phyloP scores from a whole-genome alignment of 2,113 vertebrate species.

The Heliornis fulica region DNA sequence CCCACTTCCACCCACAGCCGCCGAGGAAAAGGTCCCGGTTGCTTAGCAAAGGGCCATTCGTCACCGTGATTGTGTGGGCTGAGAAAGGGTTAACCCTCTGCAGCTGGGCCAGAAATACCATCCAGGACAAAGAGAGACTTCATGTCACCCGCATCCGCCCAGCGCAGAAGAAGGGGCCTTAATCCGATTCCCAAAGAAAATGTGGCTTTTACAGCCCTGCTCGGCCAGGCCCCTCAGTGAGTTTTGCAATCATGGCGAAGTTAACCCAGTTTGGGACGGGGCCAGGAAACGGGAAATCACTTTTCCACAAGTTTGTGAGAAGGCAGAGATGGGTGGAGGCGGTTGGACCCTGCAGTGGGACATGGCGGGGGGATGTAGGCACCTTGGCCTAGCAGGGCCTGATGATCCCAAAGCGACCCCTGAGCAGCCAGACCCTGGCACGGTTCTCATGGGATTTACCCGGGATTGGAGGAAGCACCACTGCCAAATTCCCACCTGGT shows the following conservation, averaged over 20 bases:
- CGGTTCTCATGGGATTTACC: not conserved
- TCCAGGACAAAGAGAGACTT: slow-evolving; percentile 46
- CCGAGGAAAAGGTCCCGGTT: not conserved
- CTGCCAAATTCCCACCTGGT: fast-evolving
- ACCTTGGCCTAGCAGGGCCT: not conserved
- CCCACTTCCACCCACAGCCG: not conserved
- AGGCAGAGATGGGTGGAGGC: not conserved
- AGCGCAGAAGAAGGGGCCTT: not conserved
- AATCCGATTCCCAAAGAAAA: slow-evolving; percentile 60
- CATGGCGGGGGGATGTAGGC: fast-evolving
- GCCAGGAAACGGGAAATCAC: not conserved
- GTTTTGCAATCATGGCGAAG: not conserved
- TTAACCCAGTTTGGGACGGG: not conserved
- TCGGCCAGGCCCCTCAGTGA: not conserved
- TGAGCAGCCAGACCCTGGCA: not conserved
- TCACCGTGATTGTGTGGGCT: not conserved
- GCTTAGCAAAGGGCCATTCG: slow-evolving; percentile 31
- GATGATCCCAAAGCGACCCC: not conserved
- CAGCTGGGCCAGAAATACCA: slow-evolving; percentile 49
- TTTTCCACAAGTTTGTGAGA: not conserved
- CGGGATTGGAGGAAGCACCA: not conserved
- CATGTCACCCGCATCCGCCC: not conserved
- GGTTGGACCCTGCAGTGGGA: not conserved
- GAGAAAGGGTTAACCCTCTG: slow-evolving; percentile 47
- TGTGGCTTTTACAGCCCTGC: slow-evolving; percentile 15